Evolutionary conservation across 1,140 invertebrate species (phyloP).

Genomic region (Caenorhabditis briggsae): DNA sequence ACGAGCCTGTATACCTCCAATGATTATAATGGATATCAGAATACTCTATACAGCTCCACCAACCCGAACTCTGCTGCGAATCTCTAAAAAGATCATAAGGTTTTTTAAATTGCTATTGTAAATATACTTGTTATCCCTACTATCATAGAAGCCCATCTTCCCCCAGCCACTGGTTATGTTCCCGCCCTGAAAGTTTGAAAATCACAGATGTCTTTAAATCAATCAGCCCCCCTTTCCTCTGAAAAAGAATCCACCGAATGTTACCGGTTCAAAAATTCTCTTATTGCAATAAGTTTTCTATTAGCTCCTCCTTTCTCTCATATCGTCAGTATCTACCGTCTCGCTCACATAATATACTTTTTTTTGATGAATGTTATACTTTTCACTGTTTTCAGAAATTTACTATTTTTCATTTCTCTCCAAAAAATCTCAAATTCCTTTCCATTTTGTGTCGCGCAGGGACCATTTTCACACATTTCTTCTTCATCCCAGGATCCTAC

Average conservation of each 20-base stretch:
- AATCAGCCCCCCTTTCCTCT: no score
- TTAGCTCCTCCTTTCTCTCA: no score
- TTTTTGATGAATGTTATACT: not conserved
- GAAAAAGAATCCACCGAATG: no score
- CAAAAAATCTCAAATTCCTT: not conserved
- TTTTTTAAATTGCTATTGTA: not conserved
- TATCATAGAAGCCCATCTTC: not conserved
- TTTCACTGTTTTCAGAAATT: not conserved
- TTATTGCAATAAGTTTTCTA: no score
- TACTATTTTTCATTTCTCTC: not conserved
- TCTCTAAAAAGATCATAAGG: constrained; percentile 45
- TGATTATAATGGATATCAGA: constrained; percentile 60
- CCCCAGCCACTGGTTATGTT: not conserved
- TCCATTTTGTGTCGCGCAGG: constrained; percentile 12
- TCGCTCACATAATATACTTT: no score
- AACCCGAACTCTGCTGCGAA: constrained; percentile 63
- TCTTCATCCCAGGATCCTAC: not conserved
- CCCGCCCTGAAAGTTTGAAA: no score
- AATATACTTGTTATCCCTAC: not conserved
- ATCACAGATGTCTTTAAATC: no score
- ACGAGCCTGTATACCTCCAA: not conserved
- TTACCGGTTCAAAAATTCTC: no score
- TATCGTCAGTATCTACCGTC: no score
- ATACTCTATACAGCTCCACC: constrained; percentile 65
- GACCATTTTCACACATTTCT: not conserved